Base-by-base conservation (phyloP, 2,113 vertebrate species). In the Eolophus roseicapilla region DNA sequence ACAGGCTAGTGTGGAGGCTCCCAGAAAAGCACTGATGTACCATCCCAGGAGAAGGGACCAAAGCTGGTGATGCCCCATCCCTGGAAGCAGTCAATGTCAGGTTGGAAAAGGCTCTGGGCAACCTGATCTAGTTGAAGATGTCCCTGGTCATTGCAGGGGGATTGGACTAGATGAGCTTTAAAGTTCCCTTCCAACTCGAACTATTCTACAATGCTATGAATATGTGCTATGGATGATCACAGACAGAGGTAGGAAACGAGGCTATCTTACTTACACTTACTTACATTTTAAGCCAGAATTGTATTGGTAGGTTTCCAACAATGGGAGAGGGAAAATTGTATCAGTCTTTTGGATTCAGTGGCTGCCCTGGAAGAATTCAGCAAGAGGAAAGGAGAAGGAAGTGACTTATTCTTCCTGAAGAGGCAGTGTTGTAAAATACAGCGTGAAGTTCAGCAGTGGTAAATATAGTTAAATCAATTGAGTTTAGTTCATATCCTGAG, bases 401-500 rank as follows among this genome's bases (percentile, higher is more conserved):
- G 91, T 86, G 77, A 53, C 65, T 90, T 86, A 81, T 47, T 90
- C 78, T 57, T 96, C 84, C 94, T 90, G 90, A 89, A 70, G 94
- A 96, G 50, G 69, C 43, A 86, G 60, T 44, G 86, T 1, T 2
- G 78, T 95, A 83, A 97, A 93, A 94, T 68, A 73, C 50, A 82
- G 90, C 17, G 27, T 93, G 82, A 86, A 89, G 73, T 96, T 94
- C 94, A 96, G 96, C 93, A 95, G 82, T 37, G 96, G 95, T 97
- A 98, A 98, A 97, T 97, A 96, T 85, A 97, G 96, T 89, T 97
- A 96, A 97, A 97, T 88, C 91, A 95, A 89, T 81, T 25, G 85
- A 97, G 95, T 97, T 96, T 67, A 96, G 97, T 96, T 97, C 97
- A 98, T 95, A 97, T 97, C 97, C 98, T 97, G 97, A 97, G 97